phyloP scores from a whole-genome alignment of 2,113 vertebrate species.

The Bos javanicus region DNA sequence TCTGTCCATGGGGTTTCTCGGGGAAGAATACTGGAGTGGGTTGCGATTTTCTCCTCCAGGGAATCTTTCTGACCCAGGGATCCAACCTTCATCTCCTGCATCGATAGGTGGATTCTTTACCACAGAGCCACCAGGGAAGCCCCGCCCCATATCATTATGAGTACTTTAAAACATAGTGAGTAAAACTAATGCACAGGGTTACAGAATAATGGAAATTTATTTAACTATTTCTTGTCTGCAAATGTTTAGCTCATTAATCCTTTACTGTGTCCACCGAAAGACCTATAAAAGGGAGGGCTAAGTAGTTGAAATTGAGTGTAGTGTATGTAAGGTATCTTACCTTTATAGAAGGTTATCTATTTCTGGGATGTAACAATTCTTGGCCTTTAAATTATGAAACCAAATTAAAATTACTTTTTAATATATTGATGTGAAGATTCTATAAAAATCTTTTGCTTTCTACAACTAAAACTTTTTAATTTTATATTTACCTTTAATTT shows the following conservation, averaged over 20 bases:
- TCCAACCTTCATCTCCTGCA: background rate
- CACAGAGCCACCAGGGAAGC: background rate
- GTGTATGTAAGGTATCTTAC: background rate
- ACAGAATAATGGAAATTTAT: background rate
- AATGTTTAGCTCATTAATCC: background rate
- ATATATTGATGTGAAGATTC: background rate
- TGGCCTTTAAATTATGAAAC: background rate
- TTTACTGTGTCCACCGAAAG: background rate
- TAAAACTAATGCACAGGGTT: background rate
- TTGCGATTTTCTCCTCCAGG: background rate
- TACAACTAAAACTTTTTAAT: background rate
- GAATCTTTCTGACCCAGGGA: background rate
- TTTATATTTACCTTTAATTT: background rate
- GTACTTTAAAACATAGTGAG: background rate
- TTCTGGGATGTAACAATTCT: background rate
- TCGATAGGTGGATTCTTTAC: background rate
- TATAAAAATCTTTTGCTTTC: background rate
- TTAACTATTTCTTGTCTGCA: background rate
- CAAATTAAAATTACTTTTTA: background rate
- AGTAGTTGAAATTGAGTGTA: background rate
- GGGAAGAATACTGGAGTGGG: background rate
- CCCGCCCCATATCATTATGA: background rate
- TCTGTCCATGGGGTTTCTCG: background rate
- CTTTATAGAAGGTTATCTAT: background rate
- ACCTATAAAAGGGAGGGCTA: background rate